Conservation (phyloP, 2,888 invertebrate species). For the Pimpla rufipes region DNA sequence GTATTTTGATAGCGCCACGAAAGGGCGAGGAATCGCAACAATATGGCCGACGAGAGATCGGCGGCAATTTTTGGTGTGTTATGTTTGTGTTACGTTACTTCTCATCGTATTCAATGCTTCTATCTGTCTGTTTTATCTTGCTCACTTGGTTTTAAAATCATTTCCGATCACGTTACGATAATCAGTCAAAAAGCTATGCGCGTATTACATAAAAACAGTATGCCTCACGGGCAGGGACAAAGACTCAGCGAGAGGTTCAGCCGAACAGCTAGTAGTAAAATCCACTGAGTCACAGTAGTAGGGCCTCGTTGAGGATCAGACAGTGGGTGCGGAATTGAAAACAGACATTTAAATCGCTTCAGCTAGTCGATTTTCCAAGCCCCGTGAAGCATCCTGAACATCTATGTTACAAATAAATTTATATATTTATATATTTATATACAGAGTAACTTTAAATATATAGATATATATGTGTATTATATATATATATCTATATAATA, state of each 20-base stretch:
- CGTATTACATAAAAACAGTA: constrained; percentile 74
- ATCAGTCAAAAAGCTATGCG: constrained; percentile 84
- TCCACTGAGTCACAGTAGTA: constrained; percentile 39
- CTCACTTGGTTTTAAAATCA: constrained; percentile 41
- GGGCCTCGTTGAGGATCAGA: constrained; percentile 51
- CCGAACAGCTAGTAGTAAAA: constrained; percentile 6
- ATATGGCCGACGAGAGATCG: constrained; percentile 55
- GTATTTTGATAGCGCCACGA: constrained; percentile 60
- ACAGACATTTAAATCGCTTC: constrained; percentile 6
- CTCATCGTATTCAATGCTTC: constrained; percentile 20
- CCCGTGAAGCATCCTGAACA: constrained; percentile 64
- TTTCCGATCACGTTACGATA: constrained; percentile 73
- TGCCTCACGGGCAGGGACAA: constrained; percentile 55
- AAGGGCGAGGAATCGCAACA: constrained; percentile 64
- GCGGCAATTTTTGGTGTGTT: constrained; percentile 65
- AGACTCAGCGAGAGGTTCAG: constrained; percentile 3
- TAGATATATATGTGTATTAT: constrained; percentile 74
- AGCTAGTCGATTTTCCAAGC: constrained; percentile 30
- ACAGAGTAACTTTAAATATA: constrained; percentile 70
- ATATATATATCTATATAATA: constrained; percentile 68
- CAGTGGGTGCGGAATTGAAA: constrained; percentile 8
- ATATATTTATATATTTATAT: constrained; percentile 75
- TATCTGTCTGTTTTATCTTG: constrained; percentile 33
- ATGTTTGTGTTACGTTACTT: constrained; percentile 43
- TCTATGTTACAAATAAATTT: constrained; percentile 74